Evolutionary conservation across 2,888 invertebrate species (phyloP).

Genomic region (Phortica okadai): DNA sequence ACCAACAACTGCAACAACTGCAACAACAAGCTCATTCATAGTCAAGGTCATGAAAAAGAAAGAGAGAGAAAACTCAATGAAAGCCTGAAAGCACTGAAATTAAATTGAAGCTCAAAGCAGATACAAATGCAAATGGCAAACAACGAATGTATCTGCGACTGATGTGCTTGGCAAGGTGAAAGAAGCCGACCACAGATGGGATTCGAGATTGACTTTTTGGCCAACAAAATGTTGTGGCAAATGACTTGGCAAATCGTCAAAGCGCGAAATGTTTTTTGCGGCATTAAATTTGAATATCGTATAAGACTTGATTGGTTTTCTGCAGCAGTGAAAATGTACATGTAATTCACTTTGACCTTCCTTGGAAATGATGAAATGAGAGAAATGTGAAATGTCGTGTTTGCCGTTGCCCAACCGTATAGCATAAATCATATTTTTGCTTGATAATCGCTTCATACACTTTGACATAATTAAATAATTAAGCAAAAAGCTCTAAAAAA

Average conservation of each 20-base stretch:
- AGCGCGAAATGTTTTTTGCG: conserved; percentile 10
- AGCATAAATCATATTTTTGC: too few species aligned
- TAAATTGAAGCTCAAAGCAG: not conserved
- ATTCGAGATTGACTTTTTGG: not conserved
- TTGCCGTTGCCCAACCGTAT: too few species aligned
- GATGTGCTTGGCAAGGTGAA: not conserved
- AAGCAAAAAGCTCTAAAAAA: conserved; percentile 8
- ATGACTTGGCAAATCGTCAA: conserved; percentile 14
- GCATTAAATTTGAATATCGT: not conserved
- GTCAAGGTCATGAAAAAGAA: not conserved
- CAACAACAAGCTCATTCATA: conserved; percentile 34
- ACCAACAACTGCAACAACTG: not conserved
- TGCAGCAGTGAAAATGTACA: not conserved
- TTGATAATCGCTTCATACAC: too few species aligned
- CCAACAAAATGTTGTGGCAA: not conserved
- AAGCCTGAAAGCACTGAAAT: not conserved
- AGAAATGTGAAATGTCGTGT: too few species aligned
- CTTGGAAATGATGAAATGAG: too few species aligned
- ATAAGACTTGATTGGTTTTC: not conserved
- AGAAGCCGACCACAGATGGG: not conserved
- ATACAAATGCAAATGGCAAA: not conserved
- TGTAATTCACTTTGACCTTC: too few species aligned
- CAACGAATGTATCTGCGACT: not conserved
- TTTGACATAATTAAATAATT: conserved; percentile 22
- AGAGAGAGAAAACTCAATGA: not conserved